Base-by-base conservation (phyloP, 2,113 vertebrate genomes). In the Picathartes gymnocephalus region DNA sequence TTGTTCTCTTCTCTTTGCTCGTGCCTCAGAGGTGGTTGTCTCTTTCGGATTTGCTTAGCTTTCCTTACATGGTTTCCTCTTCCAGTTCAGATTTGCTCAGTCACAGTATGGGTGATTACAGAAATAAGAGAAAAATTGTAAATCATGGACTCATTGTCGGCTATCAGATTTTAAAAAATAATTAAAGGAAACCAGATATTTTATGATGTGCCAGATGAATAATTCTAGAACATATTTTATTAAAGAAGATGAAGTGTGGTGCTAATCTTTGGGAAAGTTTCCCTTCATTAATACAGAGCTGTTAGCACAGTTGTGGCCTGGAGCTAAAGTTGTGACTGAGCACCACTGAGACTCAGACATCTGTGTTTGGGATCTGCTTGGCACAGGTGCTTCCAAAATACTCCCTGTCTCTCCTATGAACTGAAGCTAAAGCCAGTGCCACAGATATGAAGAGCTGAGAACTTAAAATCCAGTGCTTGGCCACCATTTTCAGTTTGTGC, bases 181-280 rank as follows among this genome's bases (percentile, higher is more conserved):
- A 77, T 57, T 88, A 68, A 48, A 71, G 25, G 37, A 60, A 81
- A 62, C 19, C 22, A 81, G 33, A 24, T 76, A 66, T 61, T 86
- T 84, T 54, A 47, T 77, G 87, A 76, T 64, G 39, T 79, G 20
- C 15, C 28, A 85, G 58, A 61, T 72, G 61, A 68, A 65, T 92
- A 69, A 80, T 73, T 92, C 68, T 48, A 53, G 31, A 79, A 45
- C 23, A 39, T 69, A 53, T 84, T 91, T 96, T 96, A 93, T 81
- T 91, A 70, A 58, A 60, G 65, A 84, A 62, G 69, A 81, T 68
- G 18, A 81, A 92, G 57, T 18, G 14, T 16, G 1, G 16, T 72
- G 45, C n/a, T 93, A 68, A 64, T 91, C 60, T 88, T 81, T 60
- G 69, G 51, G 76, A 86, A 95, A 88, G 22, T 71, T 82, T 86